Evolutionary conservation across 2,888 invertebrate species (phyloP).

Genomic region (Drosophila kanekoi): DNA sequence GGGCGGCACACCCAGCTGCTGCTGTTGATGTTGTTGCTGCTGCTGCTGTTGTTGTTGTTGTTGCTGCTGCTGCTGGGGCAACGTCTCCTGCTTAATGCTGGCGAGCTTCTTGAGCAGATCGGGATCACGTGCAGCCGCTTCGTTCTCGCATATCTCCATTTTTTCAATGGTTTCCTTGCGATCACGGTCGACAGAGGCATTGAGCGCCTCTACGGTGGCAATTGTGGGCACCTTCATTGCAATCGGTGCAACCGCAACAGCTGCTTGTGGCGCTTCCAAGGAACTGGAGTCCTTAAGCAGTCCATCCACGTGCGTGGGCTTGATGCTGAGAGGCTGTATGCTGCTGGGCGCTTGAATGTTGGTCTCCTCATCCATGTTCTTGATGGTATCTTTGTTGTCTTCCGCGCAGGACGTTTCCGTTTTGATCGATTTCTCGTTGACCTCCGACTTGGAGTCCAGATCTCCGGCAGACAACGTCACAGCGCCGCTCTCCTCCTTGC

Average conservation of each 20-base stretch:
- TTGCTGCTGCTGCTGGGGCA: constrained; percentile 58
- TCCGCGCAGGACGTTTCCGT: constrained; percentile 64
- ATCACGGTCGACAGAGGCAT: constrained; percentile 80
- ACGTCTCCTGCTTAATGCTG: constrained; percentile 84
- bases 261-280: constrained; percentile 36
- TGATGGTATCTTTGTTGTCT: constrained; percentile 80
- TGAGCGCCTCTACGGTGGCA: constrained; percentile 79
- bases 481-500: constrained; percentile 76
- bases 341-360: constrained; percentile 83
- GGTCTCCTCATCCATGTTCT: constrained; percentile 84
- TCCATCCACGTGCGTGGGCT: constrained; percentile 56
- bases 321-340: constrained; percentile 51
- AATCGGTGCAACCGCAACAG: constrained; percentile 57
- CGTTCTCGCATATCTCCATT: constrained; percentile 69
- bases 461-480: constrained; percentile 55
- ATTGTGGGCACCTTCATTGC: constrained; percentile 82
- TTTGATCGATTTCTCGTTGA: constrained; percentile 81
- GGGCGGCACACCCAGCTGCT: constrained; percentile 36
- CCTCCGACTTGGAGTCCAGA: constrained; percentile 84
- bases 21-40: constrained; percentile 49
- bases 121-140: constrained; percentile 78
- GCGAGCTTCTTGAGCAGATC: constrained; percentile 85
- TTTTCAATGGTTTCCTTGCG: constrained; percentile 79
- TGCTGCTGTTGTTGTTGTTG: constrained; percentile 34
- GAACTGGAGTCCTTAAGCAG: constrained; percentile 53